Evolutionary conservation across 2,113 vertebrate genomes (phyloP).

Genomic region (Psettodes erumei): DNA sequence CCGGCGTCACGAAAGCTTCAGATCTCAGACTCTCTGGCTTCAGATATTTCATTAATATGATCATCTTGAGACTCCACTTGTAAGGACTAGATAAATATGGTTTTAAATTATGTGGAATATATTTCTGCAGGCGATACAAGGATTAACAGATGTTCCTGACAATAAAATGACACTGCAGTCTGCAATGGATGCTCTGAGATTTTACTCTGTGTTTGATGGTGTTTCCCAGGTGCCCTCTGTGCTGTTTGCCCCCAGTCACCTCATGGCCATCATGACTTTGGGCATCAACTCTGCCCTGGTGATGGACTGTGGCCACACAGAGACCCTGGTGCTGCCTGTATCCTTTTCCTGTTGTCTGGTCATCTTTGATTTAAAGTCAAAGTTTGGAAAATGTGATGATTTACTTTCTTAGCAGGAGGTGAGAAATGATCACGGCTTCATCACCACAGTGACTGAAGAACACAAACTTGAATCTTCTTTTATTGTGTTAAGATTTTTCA

Average conservation of each 20-base stretch:
- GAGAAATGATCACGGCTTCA: no score
- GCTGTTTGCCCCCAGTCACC: constrained; percentile 95
- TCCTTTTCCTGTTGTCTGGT: constrained; percentile 76
- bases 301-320: constrained; percentile 95
- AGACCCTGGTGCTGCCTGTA: constrained; percentile 96
- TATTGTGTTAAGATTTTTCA: not conserved
- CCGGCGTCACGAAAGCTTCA: not conserved
- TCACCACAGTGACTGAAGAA: not conserved
- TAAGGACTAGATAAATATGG: not conserved
- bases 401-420: not conserved
- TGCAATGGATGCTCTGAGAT: not conserved
- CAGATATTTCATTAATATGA: not conserved
- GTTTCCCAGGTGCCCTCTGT: constrained; percentile 92
- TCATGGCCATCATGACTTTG: constrained; percentile 95
- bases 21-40: not conserved
- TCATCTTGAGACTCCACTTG: not conserved
- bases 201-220: not conserved
- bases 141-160: no score
- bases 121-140: no score
- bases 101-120: not conserved
- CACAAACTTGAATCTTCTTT: not conserved
- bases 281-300: constrained; percentile 97
- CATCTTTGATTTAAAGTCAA: not conserved
- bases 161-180: not conserved
- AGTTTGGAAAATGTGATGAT: not conserved